Percentiles rank a stretch among this genome's conserved stretches.
Conservation (phyloP, 1,140 invertebrate genomes). For the Megalonaias nervosa region DNA sequence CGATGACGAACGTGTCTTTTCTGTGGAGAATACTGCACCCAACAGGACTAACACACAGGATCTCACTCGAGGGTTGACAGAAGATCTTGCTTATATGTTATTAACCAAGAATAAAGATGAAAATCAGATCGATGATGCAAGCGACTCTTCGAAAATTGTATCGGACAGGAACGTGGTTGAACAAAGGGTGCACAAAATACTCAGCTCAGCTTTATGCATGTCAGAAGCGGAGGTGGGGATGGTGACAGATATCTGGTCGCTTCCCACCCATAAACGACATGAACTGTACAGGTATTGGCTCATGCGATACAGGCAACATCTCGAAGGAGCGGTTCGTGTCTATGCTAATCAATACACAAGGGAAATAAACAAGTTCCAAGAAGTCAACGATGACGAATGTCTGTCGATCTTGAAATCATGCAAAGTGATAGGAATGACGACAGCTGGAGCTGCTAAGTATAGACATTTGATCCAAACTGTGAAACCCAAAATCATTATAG, state of each 20-base stretch:
- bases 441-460: conserved; percentile 64
- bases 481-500: conserved; percentile 60
- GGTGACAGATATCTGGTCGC: neutral
- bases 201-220: neutral
- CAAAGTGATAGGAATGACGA: conserved; percentile 67
- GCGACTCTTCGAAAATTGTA: neutral
- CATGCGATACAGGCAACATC: conserved; percentile 20
- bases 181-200: conserved; percentile 4
- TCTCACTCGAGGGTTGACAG: neutral
- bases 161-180: conserved; percentile 8
- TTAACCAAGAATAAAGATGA: neutral
- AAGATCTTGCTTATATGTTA: neutral
- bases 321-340: conserved; percentile 8
- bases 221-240: neutral
- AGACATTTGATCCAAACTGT: conserved; percentile 48
- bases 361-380: conserved; percentile 26
- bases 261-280: conserved; percentile 42
- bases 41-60: conserved; percentile 21
- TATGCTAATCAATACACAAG: conserved; percentile 22
- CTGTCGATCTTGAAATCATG: conserved; percentile 57
- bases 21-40: conserved; percentile 27
- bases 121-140: neutral
- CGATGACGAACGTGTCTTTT: conserved; percentile 29
- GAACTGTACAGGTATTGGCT: conserved; percentile 58
- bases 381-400: conserved; percentile 42